phyloP scores from a whole-genome alignment of 2,888 invertebrate species.

The Alloplasta piceator region DNA sequence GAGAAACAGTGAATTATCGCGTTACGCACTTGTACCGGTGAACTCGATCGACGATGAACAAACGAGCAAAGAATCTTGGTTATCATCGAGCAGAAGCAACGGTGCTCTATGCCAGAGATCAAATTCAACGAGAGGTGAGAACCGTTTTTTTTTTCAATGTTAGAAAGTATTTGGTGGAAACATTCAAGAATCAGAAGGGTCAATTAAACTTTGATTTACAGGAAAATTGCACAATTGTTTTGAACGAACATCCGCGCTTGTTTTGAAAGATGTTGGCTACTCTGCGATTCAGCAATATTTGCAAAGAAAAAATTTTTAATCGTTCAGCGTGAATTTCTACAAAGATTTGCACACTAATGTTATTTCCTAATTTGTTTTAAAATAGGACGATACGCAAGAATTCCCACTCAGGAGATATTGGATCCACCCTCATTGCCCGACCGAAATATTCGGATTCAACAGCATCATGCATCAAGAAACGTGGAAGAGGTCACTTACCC shows the following conservation, averaged over 20 bases:
- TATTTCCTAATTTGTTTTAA: neutral
- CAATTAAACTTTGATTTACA: no score
- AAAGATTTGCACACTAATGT: neutral
- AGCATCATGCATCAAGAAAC: constrained; percentile 67
- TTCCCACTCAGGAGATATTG: constrained; percentile 80
- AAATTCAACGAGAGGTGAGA: constrained; percentile 57
- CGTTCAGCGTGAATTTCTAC: no score
- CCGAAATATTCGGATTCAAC: constrained; percentile 73
- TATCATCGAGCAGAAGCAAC: constrained; percentile 32
- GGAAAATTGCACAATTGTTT: no score
- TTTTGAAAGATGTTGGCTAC: neutral
- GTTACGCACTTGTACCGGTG: constrained; percentile 56
- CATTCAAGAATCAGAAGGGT: neutral
- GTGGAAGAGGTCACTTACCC: constrained; percentile 64
- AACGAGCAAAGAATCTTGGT: constrained; percentile 38
- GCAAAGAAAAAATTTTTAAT: no score
- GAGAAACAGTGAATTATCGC: constrained; percentile 14
- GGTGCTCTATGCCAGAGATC: constrained; percentile 48
- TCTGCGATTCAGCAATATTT: neutral
- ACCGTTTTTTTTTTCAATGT: neutral
- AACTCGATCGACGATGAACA: constrained; percentile 31
- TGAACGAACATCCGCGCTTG: no score
- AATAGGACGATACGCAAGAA: constrained; percentile 79
- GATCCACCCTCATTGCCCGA: constrained; percentile 82
- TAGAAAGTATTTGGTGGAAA: neutral